Evolutionary conservation across 2,888 invertebrate genomes (phyloP).

Genomic region (Diarsia rubi): DNA sequence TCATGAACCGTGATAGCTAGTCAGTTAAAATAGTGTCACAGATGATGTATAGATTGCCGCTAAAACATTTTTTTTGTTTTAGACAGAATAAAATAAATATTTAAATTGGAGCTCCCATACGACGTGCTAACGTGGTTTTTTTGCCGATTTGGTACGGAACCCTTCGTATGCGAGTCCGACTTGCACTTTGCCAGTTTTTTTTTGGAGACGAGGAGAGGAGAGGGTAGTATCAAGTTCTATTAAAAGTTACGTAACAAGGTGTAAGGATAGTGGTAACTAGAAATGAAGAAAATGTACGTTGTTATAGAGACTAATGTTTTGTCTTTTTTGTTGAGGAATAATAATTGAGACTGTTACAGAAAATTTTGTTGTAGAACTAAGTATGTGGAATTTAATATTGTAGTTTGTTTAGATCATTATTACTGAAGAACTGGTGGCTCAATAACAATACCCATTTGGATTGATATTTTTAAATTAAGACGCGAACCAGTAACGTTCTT

Average conservation of each 20-base stretch:
- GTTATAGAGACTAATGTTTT: not conserved
- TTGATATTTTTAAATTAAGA: not conserved
- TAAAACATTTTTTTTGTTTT: too few relatives aligned
- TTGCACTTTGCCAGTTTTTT: conserved; percentile 9
- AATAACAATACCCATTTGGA: not conserved
- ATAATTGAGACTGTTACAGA: not conserved
- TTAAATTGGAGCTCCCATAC: too few relatives aligned
- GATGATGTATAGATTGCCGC: too few relatives aligned
- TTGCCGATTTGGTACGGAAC: too few relatives aligned
- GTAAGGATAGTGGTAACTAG: conserved; percentile 22
- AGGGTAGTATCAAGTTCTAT: conserved; percentile 45
- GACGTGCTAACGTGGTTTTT: too few relatives aligned
- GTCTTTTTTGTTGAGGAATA: not conserved
- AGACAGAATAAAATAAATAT: too few relatives aligned
- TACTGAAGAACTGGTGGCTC: not conserved
- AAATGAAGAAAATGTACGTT: conserved; percentile 6
- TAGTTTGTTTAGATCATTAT: not conserved
- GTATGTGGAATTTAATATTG: not conserved
- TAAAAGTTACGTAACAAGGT: conserved; percentile 49
- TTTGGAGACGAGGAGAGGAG: conserved; percentile 29
- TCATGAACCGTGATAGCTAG: too few relatives aligned
- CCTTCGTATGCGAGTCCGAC: too few relatives aligned
- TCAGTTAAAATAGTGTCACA: too few relatives aligned
- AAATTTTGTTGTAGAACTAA: not conserved
- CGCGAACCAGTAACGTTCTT: too few relatives aligned